Evolutionary conservation across 2,888 invertebrate genomes (phyloP), one percentile per base, ranked within the genome.

Genomic region (Thymelicus sylvestris): DNA sequence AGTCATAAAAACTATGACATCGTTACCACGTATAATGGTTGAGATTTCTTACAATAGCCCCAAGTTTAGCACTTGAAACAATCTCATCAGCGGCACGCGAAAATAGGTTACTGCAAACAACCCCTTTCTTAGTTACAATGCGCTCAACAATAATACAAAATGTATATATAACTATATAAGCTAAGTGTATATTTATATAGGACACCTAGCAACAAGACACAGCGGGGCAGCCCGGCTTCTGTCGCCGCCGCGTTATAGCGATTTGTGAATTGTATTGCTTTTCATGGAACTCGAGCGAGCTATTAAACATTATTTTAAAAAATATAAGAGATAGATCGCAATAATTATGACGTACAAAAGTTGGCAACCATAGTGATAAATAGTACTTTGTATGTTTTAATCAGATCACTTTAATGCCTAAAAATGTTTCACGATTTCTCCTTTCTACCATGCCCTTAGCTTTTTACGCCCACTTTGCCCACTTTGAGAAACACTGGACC

Each of bases 91-190:
- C 64, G 15, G 59, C 60, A 50, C 12, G 70, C 64, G 65, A 70
- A 70, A 70, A 70, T 70, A 64, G 70, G 70, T 70, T 70, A 63
- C 48, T 70, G 64, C 59, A 60, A 64, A 59, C 63, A 69, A 50
- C 64, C 64, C 69, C 59, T 67, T 69, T 69, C 69, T 69, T 69
- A 64, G 63, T 57, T 48, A 69, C 68, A 69, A 69, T 69, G 39
- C 69, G 48, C 47, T 39, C 38, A 57, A 64, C 63, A 69, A 64
- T 64, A 47, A 61, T 63, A 64, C 68, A 39, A 48, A 63, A 64
- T 48, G 59, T 66, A 60, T 55, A 55, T 66, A 60, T 55, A 55
- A 52, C 3, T 31, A 52, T 62, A 41, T 52, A 44, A 52, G 48
- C 39, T 48, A 19, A 67, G 38, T 48, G 59, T 66, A 66, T 24